Evolutionary conservation across 2,888 invertebrate species (phyloP).

Genomic region (Synergus japonicus): DNA sequence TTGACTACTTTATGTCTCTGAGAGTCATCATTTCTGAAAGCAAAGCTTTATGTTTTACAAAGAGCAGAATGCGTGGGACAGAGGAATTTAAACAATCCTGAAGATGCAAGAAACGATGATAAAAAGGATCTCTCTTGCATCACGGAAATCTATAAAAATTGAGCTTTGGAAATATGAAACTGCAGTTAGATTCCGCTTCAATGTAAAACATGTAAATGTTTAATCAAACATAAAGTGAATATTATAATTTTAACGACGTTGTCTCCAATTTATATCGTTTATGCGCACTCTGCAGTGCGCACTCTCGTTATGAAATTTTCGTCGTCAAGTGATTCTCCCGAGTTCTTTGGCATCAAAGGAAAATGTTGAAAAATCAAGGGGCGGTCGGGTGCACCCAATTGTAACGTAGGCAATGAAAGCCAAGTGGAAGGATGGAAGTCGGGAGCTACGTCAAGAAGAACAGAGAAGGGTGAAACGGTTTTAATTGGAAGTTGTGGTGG

Average conservation of each 20-base stretch:
- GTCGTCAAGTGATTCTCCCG: conserved; percentile 48
- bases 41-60: neutral
- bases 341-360: conserved; percentile 54
- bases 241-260: too few relatives aligned
- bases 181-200: too few relatives aligned
- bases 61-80: neutral
- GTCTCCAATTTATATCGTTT: neutral
- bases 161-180: too few relatives aligned
- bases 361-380: conserved; percentile 67
- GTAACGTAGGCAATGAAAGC: conserved; percentile 55
- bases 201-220: too few relatives aligned
- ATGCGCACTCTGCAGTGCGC: neutral
- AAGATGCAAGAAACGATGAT: neutral
- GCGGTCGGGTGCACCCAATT: conserved; percentile 19
- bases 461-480: conserved; percentile 52
- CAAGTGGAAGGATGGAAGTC: conserved; percentile 44
- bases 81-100: neutral
- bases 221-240: too few relatives aligned
- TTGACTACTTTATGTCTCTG: neutral
- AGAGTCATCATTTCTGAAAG: neutral
- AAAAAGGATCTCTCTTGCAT: neutral
- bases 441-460: neutral
- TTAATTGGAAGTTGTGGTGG: conserved; percentile 59
- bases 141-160: too few relatives aligned
- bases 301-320: conserved; percentile 50